Evolutionary conservation across 1,140 invertebrate genomes (phyloP), one percentile per base, ranked within the genome.

Genomic region (Euschistus heros): DNA sequence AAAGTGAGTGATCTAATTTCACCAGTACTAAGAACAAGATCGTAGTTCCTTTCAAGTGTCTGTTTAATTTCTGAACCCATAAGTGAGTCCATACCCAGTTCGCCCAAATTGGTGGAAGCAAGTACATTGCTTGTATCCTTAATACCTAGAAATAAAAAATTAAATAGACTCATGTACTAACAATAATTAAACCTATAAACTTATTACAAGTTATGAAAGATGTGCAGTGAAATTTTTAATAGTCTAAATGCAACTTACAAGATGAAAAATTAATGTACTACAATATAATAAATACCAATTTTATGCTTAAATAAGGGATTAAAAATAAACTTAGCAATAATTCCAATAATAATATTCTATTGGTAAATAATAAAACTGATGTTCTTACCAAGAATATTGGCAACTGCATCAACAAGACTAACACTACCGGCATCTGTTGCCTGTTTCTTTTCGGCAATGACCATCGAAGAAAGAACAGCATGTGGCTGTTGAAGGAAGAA

Each of bases 51-150:
- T 75, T 98, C 94, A 10, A 98, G 76, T 0, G 89, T 93, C 75
- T 98, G 94, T 77, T 97, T 97, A 67, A 98, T 94, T 80, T 98
- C 96, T 0, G 96, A 92, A 63, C 92, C 93, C 95, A 98, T 98
- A 42, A 99, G 77, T 0, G 94, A 97, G 73, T 98, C 96, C 84
- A 98, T 92, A 57, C 96, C 95, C 8, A 98, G 80, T 74, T 98
- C 95, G 15, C 89, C 89, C 7, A 99, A 77, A 22, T 84, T 89
- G 0, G 86, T 81, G 7, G 82, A 81, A 33, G 82, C 76, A 60
- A 88, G 86, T 3, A 97, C 79, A 57, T 84, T 86, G 64, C 82
- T 86, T 0, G 84, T 73, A 71, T 97, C 90, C 72, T 97, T 93
- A 62, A 96, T 82, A 62, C 72, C 77, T 72, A 20, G 2, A 57